Percentiles rank a stretch among this genome's conserved stretches.
These are phyloP conservation scores for Ptychadena robeensis DNA, from an alignment of 2,797 vertebrate genomes.

Conservation along the genomic window DNA sequence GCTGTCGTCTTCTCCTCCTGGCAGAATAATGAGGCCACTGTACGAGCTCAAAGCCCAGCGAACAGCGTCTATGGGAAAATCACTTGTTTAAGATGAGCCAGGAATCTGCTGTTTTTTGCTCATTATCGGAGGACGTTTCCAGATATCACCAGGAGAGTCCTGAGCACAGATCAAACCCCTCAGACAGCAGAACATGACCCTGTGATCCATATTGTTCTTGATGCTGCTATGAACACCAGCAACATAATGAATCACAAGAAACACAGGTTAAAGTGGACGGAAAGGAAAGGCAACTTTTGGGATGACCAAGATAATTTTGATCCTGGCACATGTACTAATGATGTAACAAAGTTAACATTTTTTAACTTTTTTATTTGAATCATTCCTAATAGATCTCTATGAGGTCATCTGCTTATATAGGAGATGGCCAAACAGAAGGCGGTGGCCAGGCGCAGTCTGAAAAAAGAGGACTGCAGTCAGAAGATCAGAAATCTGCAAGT, in stretches of 20 bases:
- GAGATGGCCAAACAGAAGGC: too few species aligned
- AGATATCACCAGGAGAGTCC: constrained; percentile 34
- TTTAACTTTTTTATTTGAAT: too few species aligned
- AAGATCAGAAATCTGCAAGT: too few species aligned
- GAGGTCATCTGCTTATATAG: too few species aligned
- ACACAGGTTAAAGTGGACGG: constrained; percentile 5
- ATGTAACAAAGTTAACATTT: too few species aligned
- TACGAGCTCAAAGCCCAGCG: constrained; percentile 29
- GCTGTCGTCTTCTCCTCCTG: constrained; percentile 33
- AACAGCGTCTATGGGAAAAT: constrained; percentile 40
- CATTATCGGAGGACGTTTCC: constrained; percentile 43
- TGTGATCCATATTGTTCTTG: constrained; percentile 25
- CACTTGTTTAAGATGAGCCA: constrained; percentile 20
- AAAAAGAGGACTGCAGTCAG: too few species aligned
- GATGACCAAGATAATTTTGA: not conserved
- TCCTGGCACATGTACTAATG: not conserved
- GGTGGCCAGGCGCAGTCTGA: too few species aligned
- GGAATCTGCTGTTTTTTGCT: constrained; percentile 46
- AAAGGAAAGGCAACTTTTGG: not conserved
- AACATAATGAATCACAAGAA: constrained; percentile 29
- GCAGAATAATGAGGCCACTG: constrained; percentile 56
- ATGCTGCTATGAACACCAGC: constrained; percentile 9
- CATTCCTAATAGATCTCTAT: too few species aligned
- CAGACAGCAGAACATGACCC: constrained; percentile 36
- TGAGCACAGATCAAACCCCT: constrained; percentile 36